Conservation (phyloP, 2,888 invertebrate genomes). For the Lepidochrysops patricia region DNA sequence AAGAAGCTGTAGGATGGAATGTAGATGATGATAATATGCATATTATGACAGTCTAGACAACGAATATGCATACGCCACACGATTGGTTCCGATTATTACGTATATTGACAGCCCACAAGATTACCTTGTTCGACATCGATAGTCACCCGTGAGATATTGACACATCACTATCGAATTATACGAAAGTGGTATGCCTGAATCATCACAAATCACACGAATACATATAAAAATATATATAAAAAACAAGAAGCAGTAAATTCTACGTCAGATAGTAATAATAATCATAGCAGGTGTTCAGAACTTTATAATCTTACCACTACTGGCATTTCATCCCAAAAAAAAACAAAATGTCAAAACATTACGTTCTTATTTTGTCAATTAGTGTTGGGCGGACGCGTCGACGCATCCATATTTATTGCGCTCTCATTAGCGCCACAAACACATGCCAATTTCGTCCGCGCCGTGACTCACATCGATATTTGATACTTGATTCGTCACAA, state of each 20-base stretch:
- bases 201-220: too few relatives aligned
- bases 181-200: not conserved
- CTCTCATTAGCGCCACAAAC: conserved; percentile 50
- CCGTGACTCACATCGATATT: conserved; percentile 34
- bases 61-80: conserved; percentile 1
- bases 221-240: too few relatives aligned
- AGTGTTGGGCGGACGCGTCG: conserved; percentile 40
- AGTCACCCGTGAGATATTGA: conserved; percentile 10
- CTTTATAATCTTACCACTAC: too few relatives aligned
- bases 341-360: not conserved
- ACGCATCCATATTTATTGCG: conserved; percentile 50
- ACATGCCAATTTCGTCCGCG: conserved; percentile 38
- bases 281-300: too few relatives aligned
- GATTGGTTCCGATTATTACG: conserved; percentile 11
- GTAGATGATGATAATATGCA: not conserved
- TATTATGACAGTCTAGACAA: conserved; percentile 1
- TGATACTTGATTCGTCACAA: conserved; percentile 27
- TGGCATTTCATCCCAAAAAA: too few relatives aligned
- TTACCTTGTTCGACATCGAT: not conserved
- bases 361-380: conserved; percentile 25
- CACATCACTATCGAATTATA: conserved; percentile 5
- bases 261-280: too few relatives aligned
- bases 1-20: not conserved
- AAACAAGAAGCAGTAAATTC: too few relatives aligned
- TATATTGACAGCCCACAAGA: conserved; percentile 1